Base-by-base conservation (phyloP, 2,888 invertebrate species). In the Spodoptera littoralis region DNA sequence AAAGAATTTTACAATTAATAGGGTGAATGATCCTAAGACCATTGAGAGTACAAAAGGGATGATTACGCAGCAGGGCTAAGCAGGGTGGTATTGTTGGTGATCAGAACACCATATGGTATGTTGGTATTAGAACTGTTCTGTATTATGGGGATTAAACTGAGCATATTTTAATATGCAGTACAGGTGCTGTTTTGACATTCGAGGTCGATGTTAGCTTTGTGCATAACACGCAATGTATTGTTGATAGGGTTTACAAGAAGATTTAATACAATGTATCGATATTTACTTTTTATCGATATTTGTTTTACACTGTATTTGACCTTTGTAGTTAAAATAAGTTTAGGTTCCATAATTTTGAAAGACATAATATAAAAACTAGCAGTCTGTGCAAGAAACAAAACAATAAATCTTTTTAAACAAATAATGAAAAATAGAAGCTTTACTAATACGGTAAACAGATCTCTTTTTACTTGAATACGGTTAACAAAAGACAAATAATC, bases 1-100 rank as follows among this genome's bases (percentile, higher is more conserved):
- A 87, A 88, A 88, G 79, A 85, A 85, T 86, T 87, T 84, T 81
- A 85, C 90, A 88, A 91, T 92, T 92, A 92, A 91, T 91, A 90
- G 92, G 92, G 91, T 90, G 91, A 90, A 88, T 88, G 91, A 91
- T 92, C 89, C 86, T 88, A 88, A 87, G 88, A 86, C 88, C 86
- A 90, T 90, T 90, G 89, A 90, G 88, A 85, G 81, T 78, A 86
- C 84, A 85, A 87, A 85, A 84, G 89, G 88, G 88, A 92, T 91
- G 92, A 92, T 92, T 91, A 90, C 88, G 86, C 80, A 86, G 85
- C 83, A 84, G 83, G 82, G 84, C 80, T 80, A 81, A 86, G 85
- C 83, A 84, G 83, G 82, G 84, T 80, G 80, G 81, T 84, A 87
- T 85, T 93, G 91, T 92, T 87, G 82, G 82, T 82, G 84, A 86